Base-by-base conservation (phyloP, 2,888 invertebrate genomes). In the Scelioninae gen. 1 region DNA sequence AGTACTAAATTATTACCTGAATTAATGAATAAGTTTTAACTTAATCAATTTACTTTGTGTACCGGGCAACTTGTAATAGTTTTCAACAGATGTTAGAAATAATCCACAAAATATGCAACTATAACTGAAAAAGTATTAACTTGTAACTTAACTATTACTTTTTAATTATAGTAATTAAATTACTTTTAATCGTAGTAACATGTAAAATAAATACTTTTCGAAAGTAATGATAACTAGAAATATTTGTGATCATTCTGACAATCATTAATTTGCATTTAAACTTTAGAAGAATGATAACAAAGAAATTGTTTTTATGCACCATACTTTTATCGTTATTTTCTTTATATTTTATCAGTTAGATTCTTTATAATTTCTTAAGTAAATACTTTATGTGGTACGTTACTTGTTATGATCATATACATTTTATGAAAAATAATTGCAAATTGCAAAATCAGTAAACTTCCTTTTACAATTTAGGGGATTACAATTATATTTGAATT, bases 331-430 rank as follows among this genome's bases (percentile, higher is more conserved):
- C 31, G 31, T 31, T 45, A 53, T 31, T 53, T 53, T 31, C 16
- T 49, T 49, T 49, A 23, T 16, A 1, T 15, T 16, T 23, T 23
- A 23, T 23, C 23, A 23, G 23, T 5, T 53, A 8, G 53, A 31
- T 53, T 29, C n/a, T 31, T 29, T 29, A 29, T 31, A 31, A 53
- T 34, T 34, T 16, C 16, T 38, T 56, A 13, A 38, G 6, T 13
- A 11, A 45, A 31, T 51, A 38, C 16, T 34, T 53, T 53, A 40
- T 66, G 45, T 66, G 38, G 45, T 62, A 66, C 51, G 65, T 53
- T 66, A 40, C 51, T 7, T 40, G 23, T 53, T 31, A 32, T 9
- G 15, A 40, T 66, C 43, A 53, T 34, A 40, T 40, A 66, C 53
- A 51, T 45, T 69, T 69, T 58, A 69, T 23, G 38, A 23, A 69